A percentile compares a stretch with the other conserved stretches of the same genome.
These are phyloP conservation scores for Onychomys torridus DNA, from an alignment of 2,797 vertebrate species.

Conservation along the genomic window DNA sequence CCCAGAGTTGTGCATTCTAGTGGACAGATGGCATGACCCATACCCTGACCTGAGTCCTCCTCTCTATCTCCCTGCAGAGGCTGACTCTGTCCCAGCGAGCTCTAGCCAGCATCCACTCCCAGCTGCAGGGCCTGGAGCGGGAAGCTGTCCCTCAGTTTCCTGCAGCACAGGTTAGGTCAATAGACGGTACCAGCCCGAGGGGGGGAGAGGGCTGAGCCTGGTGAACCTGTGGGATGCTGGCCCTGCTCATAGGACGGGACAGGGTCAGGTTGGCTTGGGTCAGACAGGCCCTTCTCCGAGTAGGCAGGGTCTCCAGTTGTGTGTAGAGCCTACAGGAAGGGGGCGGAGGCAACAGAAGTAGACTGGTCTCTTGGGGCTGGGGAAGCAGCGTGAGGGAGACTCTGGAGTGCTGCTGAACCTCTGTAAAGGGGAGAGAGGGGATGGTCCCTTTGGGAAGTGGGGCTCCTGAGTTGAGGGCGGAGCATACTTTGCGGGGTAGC, in stretches of 20 bases:
- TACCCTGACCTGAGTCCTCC: neutral
- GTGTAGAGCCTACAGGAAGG: neutral
- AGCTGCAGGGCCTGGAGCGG: slow-evolving; percentile 93
- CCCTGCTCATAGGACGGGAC: no score
- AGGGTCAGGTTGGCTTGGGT: neutral
- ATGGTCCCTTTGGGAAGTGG: neutral
- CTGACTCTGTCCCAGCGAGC: slow-evolving; percentile 95
- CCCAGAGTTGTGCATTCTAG: neutral
- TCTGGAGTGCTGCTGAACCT: neutral
- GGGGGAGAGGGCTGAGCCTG: no score
- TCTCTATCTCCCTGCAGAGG: slow-evolving; percentile 75
- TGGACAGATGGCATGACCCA: neutral
- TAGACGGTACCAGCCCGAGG: neutral
- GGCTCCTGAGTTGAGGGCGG: neutral
- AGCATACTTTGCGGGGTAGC: neutral
- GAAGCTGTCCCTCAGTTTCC: slow-evolving; percentile 93
- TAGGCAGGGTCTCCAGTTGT: neutral
- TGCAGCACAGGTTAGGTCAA: slow-evolving; percentile 90
- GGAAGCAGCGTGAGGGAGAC: neutral
- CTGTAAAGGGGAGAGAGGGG: neutral
- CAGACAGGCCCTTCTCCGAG: neutral
- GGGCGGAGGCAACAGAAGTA: neutral
- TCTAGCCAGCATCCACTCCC: slow-evolving; percentile 94
- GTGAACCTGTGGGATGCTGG: neutral
- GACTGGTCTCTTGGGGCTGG: neutral